Evolutionary conservation across 2,797 vertebrate genomes (phyloP).

Genomic region (Cossypha caffra): DNA sequence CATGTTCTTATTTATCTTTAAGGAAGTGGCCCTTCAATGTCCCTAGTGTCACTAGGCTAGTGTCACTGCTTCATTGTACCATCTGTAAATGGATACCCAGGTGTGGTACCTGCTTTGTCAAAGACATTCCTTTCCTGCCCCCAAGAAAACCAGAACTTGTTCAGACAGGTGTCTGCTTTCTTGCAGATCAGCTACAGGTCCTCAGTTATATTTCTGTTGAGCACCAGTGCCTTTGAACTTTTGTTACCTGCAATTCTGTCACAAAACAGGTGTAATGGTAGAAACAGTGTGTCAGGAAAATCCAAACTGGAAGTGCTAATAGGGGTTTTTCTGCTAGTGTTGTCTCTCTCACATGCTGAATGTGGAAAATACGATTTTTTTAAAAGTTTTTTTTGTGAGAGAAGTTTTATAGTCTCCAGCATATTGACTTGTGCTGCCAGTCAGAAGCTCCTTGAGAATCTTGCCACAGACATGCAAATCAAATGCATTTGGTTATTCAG

Average conservation of each 20-base stretch:
- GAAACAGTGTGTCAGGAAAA: background rate
- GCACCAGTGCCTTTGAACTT: background rate
- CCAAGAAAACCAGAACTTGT: accelerated
- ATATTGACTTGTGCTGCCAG: background rate
- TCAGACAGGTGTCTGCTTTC: background rate
- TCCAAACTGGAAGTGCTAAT: accelerated
- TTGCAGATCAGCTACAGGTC: background rate
- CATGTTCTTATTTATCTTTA: background rate
- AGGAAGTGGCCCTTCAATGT: background rate
- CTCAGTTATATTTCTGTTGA: background rate
- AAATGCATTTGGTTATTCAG: background rate
- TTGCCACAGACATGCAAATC: background rate
- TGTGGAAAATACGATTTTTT: accelerated
- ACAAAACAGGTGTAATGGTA: background rate
- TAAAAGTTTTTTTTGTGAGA: background rate
- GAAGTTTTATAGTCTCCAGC: background rate
- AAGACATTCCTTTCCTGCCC: background rate
- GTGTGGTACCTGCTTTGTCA: background rate
- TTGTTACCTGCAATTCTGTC: background rate
- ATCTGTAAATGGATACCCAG: background rate
- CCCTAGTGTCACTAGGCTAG: background rate
- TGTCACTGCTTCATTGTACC: background rate
- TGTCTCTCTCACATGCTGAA: background rate
- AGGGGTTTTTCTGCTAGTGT: background rate
- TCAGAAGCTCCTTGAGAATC: background rate